Conservation (phyloP, 2,113 vertebrate species). For the Capreolus pygargus region DNA sequence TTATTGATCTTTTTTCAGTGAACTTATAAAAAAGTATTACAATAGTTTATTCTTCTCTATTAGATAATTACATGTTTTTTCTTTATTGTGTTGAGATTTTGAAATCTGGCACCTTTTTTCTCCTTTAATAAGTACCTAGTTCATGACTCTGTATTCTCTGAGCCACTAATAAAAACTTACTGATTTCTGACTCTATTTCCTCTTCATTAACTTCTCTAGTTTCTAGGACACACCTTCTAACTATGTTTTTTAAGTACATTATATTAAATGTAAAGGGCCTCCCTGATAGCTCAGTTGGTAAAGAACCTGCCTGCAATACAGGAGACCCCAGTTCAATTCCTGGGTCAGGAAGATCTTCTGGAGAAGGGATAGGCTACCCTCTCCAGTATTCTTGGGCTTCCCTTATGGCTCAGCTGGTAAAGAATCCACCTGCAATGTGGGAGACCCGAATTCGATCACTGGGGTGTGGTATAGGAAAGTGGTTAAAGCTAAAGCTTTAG, state of each 20-base stretch:
- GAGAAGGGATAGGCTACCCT: not conserved
- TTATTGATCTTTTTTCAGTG: not conserved
- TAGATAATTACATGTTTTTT: constrained; percentile 6
- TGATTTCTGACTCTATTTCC: not conserved
- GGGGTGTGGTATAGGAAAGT: not conserved
- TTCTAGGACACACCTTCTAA: constrained; percentile 3
- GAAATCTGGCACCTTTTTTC: not conserved
- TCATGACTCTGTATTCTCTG: not conserved
- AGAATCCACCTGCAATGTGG: not conserved
- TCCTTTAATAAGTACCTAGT: not conserved
- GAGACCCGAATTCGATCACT: not conserved
- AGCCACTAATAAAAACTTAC: not conserved
- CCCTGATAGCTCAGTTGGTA: not conserved
- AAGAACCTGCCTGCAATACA: not conserved
- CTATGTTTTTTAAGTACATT: not conserved
- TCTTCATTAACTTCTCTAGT: not conserved
- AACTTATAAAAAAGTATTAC: not conserved
- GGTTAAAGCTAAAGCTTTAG: not conserved
- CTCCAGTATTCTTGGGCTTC: not conserved
- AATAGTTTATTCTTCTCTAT: not conserved
- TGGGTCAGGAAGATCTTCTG: not conserved
- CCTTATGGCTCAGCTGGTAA: not conserved
- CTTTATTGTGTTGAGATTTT: constrained; percentile 5
- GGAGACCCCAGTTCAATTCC: not conserved
- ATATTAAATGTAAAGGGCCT: not conserved